Percentiles rank a stretch among this genome's conserved stretches.
phyloP scores from a whole-genome alignment of 2,888 invertebrate genomes.

The Conus canariensis region DNA sequence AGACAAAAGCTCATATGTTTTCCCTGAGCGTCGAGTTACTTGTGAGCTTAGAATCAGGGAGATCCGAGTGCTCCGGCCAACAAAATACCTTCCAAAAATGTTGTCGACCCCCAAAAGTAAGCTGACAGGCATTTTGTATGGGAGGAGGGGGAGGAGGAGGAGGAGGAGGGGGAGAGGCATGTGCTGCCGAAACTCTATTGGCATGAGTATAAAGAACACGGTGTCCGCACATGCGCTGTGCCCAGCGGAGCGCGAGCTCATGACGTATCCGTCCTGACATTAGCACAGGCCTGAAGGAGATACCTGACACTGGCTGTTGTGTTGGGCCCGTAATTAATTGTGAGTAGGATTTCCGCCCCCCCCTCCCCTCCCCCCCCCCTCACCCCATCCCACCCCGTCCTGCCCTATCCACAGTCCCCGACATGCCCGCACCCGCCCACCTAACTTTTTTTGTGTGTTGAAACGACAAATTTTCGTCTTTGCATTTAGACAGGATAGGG shows the following conservation, averaged over 20 bases:
- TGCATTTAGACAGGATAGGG: too few relatives aligned
- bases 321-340: background rate
- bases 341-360: background rate
- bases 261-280: conserved; percentile 1
- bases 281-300: background rate
- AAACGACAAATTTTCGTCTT: too few relatives aligned
- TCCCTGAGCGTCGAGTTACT: background rate
- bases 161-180: background rate
- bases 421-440: too few relatives aligned
- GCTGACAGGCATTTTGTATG: background rate
- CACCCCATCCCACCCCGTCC: too few relatives aligned
- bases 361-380: too few relatives aligned
- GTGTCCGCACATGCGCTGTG: background rate
- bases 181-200: background rate
- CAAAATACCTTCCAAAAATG: background rate
- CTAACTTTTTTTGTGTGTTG: too few relatives aligned
- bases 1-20: background rate
- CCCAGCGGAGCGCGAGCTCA: background rate
- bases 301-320: background rate
- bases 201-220: background rate
- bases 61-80: background rate
- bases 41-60: background rate
- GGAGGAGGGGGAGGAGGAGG: background rate
- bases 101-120: background rate
- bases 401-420: too few relatives aligned